Conservation (phyloP, 1,140 invertebrate genomes). For the Drosophila littoralis region DNA sequence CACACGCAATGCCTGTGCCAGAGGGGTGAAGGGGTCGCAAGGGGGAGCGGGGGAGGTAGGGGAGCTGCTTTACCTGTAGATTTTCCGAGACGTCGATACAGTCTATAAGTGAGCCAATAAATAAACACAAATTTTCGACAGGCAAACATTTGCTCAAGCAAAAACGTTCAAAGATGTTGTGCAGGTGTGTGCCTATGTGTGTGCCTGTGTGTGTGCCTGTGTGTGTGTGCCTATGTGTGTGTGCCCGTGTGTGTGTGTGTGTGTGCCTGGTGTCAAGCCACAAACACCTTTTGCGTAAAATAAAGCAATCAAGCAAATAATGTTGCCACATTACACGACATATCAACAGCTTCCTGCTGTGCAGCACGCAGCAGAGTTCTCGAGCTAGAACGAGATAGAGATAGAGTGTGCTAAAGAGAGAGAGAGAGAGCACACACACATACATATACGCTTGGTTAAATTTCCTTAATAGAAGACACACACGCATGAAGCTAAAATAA, state of each 20-base stretch:
- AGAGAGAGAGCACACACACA: conserved; percentile 12
- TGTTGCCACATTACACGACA: conserved; percentile 81
- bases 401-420: too few relatives aligned
- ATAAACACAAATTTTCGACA: conserved; percentile 81
- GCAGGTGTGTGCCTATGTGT: conserved; percentile 6
- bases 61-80: neutral
- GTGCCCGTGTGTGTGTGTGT: conserved; percentile 43
- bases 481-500: conserved; percentile 66
- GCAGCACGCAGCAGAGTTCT: neutral
- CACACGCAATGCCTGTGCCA: conserved; percentile 35
- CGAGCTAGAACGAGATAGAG: conserved; percentile 7
- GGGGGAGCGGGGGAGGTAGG: neutral
- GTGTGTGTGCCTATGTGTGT: conserved; percentile 40
- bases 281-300: conserved; percentile 83
- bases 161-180: conserved; percentile 64
- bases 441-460: conserved; percentile 33
- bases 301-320: conserved; percentile 83
- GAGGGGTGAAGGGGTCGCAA: too few relatives aligned
- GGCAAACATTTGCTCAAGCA: conserved; percentile 81
- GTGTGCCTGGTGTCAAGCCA: conserved; percentile 70
- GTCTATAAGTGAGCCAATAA: conserved; percentile 76
- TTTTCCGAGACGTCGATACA: conserved; percentile 33
- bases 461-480: conserved; percentile 62
- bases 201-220: conserved; percentile 26
- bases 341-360: conserved; percentile 78